Evolutionary conservation across 2,113 vertebrate genomes (phyloP).

Genomic region (Micromys minutus): DNA sequence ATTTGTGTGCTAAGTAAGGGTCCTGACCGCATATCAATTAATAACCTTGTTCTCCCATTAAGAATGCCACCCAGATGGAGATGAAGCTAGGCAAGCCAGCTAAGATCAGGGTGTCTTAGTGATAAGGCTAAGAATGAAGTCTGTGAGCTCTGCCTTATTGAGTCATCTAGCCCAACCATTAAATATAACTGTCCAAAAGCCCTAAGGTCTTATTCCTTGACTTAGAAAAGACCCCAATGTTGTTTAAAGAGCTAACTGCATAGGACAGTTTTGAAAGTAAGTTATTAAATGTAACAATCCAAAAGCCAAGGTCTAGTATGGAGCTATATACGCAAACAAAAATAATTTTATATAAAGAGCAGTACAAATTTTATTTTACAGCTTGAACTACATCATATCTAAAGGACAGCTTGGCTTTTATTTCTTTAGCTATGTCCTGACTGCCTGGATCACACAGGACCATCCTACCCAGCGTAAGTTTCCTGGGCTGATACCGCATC

Average conservation of each 20-base stretch:
- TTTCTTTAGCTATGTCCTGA: neutral
- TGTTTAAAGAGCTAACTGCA: slow-evolving; percentile 25
- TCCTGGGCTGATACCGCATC: neutral
- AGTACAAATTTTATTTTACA: slow-evolving; percentile 21
- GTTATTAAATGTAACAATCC: slow-evolving; percentile 36
- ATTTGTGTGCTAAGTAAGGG: neutral
- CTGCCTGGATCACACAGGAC: neutral
- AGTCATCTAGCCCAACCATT: neutral
- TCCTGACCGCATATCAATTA: neutral
- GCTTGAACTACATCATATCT: neutral
- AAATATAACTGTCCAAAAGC: slow-evolving; percentile 40
- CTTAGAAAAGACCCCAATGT: neutral
- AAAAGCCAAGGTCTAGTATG: neutral
- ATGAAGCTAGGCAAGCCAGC: neutral
- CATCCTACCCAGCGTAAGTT: neutral
- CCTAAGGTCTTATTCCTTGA: neutral
- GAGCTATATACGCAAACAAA: slow-evolving; percentile 26
- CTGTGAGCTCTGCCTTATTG: slow-evolving; percentile 1
- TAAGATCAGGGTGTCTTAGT: neutral
- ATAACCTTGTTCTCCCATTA: slow-evolving; percentile 20
- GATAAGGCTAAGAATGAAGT: neutral
- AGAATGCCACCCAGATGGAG: neutral
- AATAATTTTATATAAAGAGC: slow-evolving; percentile 44
- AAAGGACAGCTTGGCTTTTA: neutral
- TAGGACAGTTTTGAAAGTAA: slow-evolving; percentile 12